These are phyloP conservation scores for Dermatemys mawii DNA, from an alignment of 2,113 vertebrate genomes.

Conservation along the genomic window DNA sequence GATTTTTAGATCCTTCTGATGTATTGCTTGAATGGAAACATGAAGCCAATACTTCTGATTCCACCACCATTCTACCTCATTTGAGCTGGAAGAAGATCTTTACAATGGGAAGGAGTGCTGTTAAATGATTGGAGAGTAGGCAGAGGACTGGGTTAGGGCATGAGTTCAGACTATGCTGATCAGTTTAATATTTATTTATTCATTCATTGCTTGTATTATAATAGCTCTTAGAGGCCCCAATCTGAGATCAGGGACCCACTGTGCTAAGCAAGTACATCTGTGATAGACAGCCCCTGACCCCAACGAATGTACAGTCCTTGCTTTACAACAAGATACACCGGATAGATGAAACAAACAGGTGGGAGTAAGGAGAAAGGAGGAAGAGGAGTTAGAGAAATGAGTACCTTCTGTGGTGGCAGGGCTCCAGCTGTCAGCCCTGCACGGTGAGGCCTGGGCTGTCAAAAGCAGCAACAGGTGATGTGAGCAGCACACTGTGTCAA, in stretches of 20 bases:
- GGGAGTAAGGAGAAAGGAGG: not conserved
- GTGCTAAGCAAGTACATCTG: not conserved
- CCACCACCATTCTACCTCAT: not conserved
- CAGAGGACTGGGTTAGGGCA: not conserved
- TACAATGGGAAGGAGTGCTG: not conserved
- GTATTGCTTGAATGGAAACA: not conserved
- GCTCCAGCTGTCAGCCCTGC: too few relatives aligned
- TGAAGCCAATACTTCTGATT: not conserved
- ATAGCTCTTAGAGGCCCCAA: not conserved
- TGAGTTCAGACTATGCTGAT: constrained; percentile 5
- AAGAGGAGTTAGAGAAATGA: not conserved
- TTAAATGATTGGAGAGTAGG: not conserved
- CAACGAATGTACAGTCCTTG: not conserved
- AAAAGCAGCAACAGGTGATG: too few relatives aligned
- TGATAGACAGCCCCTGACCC: not conserved
- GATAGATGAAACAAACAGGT: not conserved
- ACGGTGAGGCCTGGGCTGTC: too few relatives aligned
- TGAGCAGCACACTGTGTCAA: too few relatives aligned
- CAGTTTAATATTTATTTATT: not conserved
- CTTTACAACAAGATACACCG: not conserved
- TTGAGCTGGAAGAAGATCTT: not conserved
- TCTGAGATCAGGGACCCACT: not conserved
- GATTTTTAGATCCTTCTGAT: not conserved
- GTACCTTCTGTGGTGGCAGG: not conserved
- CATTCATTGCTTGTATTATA: not conserved